phyloP scores from a whole-genome alignment of 53 echinoderm and acorn worm species.

The Stichopus horrens region DNA sequence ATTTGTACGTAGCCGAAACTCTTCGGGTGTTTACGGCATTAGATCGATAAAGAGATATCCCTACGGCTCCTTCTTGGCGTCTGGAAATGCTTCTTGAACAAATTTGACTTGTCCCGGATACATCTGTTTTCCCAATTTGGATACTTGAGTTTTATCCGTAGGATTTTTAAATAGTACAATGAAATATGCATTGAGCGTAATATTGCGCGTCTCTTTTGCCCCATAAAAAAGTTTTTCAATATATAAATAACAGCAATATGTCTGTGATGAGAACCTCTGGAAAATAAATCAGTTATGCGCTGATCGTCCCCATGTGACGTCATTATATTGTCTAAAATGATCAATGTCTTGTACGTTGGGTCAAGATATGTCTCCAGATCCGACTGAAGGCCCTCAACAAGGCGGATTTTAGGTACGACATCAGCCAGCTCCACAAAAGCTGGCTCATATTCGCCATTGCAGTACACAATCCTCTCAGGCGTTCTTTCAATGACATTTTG shows the following conservation, averaged over 20 bases:
- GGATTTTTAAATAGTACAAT: conserved; percentile 75
- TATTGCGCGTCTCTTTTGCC: conserved; percentile 75
- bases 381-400: conserved; percentile 69
- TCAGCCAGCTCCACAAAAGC: conserved; percentile 59
- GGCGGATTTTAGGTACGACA: conserved; percentile 51
- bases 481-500: too few relatives aligned
- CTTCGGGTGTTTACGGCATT: conserved; percentile 50
- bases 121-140: too few relatives aligned
- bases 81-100: conserved; percentile 65
- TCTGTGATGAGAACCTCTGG: conserved; percentile 55
- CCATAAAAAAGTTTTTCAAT: conserved; percentile 57
- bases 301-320: too few relatives aligned
- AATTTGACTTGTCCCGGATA: too few relatives aligned
- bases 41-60: too few relatives aligned
- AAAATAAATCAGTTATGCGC: too few relatives aligned
- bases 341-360: too few relatives aligned
- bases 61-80: conserved; percentile 52
- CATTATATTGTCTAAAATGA: too few relatives aligned
- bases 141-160: conserved; percentile 64
- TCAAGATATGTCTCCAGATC: conserved; percentile 59
- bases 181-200: conserved; percentile 78
- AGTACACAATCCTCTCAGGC: conserved; percentile 67
- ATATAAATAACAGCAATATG: conserved; percentile 72
- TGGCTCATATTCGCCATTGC: conserved; percentile 78
- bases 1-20: conserved; percentile 45